Evolutionary conservation across 2,113 vertebrate genomes (phyloP).

Genomic region (Upupa epops): DNA sequence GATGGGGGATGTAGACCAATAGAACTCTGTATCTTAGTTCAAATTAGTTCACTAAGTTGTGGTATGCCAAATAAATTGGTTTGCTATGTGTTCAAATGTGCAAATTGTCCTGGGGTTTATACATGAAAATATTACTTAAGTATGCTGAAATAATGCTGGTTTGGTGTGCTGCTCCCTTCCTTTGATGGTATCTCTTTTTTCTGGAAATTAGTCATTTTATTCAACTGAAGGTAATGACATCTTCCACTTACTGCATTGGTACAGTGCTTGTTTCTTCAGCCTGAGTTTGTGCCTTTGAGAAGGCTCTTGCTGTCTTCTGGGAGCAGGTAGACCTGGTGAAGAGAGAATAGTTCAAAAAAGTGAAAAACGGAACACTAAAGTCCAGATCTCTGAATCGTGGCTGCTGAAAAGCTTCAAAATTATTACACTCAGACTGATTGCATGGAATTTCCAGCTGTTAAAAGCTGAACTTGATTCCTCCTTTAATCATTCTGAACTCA

Average conservation of each 20-base stretch:
- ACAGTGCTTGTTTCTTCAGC: neutral
- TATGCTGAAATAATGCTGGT: neutral
- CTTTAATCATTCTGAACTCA: conserved; percentile 34
- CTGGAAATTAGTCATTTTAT: neutral
- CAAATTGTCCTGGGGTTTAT: neutral
- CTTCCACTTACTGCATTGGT: neutral
- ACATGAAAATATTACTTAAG: neutral
- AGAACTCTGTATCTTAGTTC: neutral
- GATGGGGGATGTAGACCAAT: neutral
- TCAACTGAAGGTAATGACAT: neutral
- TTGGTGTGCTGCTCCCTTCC: neutral
- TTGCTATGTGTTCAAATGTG: neutral
- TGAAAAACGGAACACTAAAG: neutral
- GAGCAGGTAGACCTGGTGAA: neutral
- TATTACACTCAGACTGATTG: conserved; percentile 28
- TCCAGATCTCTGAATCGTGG: neutral
- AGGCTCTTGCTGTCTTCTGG: neutral
- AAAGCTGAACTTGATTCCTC: conserved; percentile 27
- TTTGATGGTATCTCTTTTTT: neutral
- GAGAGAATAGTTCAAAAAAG: neutral
- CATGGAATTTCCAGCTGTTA: conserved; percentile 33
- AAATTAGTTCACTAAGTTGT: neutral
- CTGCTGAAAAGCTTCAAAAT: neutral
- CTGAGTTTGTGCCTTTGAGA: neutral
- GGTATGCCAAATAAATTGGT: neutral